Base-by-base conservation (phyloP, 1,140 invertebrate species). In the Meteorus sp. region DNA sequence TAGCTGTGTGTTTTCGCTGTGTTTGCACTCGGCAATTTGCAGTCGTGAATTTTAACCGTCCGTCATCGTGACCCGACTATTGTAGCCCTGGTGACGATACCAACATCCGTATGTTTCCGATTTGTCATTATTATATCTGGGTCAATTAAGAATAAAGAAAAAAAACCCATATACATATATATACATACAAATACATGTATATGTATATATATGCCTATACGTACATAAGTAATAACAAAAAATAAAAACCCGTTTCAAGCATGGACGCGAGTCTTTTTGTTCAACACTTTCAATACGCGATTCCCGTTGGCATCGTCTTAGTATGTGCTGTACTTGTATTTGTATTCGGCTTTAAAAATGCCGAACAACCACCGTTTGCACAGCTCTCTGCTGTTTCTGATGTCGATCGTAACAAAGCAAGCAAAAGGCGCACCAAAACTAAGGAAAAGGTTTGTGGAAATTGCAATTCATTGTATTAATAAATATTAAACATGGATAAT, bases 361-460 rank as follows among this genome's bases (percentile, higher is more conserved):
- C 86, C 47, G 85, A 88, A 72, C 86, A 88, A 74, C 88, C 88
- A 65, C 85, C 85, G 63, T 89, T 89, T 68, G 85, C 86, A 65
- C 87, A 89, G 69, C 77, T 89, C 29, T 81, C 85, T 3, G 71
- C 82, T 53, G 71, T 81, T 47, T 69, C 81, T 41, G 76, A 76
- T 59, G 85, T 85, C 63, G 86, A 88, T 62, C 83, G 83, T 66
- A 88, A 88, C 77, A 81, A 83, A 56, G 78, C 81, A 54, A 83
- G 75, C 61, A 88, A 87, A 72, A 89, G 88, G 73, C 83, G 83
- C 57, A 68, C 58, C 50, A 88, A 88, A 83, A 78, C 77, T 37
- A 87, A 87, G 73, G 87, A 89, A 68, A 89, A 89, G 85, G 87
- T 89, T 74, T 81, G 80, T 76, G 59, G 53, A 65, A 7, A 31